Percentiles rank a stretch among this genome's conserved stretches.
These are phyloP conservation scores for Melitaea cinxia DNA, from an alignment of 1,140 invertebrate genomes.

Conservation along the genomic window DNA sequence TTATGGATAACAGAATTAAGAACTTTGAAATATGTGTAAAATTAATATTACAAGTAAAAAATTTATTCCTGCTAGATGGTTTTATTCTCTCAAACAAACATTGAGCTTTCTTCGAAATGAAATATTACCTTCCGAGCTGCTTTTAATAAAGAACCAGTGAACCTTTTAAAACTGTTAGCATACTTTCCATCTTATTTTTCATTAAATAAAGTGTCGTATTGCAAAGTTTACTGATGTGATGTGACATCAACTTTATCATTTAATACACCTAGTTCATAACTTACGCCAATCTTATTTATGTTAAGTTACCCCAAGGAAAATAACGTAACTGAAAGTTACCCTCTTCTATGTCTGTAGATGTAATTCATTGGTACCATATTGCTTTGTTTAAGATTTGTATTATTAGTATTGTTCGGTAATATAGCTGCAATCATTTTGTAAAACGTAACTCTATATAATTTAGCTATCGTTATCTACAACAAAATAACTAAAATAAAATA, in stretches of 20 bases:
- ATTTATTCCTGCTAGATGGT: slow-evolving; percentile 1
- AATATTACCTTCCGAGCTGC: slow-evolving; percentile 19
- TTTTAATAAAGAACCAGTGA: slow-evolving; percentile 24
- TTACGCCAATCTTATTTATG: slow-evolving; percentile 22
- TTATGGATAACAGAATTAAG: neutral
- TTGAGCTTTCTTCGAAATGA: slow-evolving; percentile 14
- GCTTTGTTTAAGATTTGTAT: neutral
- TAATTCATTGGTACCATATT: slow-evolving; percentile 21
- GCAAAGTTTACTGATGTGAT: slow-evolving; percentile 18
- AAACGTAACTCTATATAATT: neutral
- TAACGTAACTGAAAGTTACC: slow-evolving; percentile 14
- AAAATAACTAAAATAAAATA: no score
- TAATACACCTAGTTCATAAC: slow-evolving; percentile 17
- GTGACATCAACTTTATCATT: slow-evolving; percentile 27
- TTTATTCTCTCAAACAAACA: slow-evolving; percentile 23
- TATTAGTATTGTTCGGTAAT: neutral
- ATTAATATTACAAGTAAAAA: neutral
- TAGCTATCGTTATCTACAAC: no score
- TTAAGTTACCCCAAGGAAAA: slow-evolving; percentile 16
- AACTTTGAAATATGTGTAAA: slow-evolving; percentile 14
- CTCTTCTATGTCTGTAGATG: slow-evolving; percentile 16
- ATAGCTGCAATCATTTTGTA: no score
- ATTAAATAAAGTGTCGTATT: slow-evolving; percentile 21
- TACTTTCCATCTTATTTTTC: slow-evolving; percentile 20
- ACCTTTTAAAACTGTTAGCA: slow-evolving; percentile 24